These are phyloP conservation scores for Bovichtus variegatus DNA, from an alignment of 2,797 vertebrate species.

Conservation along the genomic window DNA sequence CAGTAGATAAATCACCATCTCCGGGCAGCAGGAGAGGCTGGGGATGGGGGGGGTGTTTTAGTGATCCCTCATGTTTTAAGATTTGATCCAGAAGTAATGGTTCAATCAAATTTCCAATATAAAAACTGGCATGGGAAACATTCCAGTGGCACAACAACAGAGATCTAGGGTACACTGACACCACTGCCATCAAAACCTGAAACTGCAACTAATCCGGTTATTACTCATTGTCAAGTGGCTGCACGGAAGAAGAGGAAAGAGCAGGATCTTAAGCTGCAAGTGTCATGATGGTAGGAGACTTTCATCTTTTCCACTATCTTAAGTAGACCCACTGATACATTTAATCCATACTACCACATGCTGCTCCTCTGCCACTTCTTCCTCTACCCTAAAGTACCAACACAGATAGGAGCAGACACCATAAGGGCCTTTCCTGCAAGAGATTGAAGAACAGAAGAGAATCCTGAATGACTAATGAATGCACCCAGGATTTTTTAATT, in stretches of 20 bases:
- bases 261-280: slow-evolving; percentile 37
- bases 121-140: slow-evolving; percentile 15
- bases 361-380: slow-evolving; percentile 42
- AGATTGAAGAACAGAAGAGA: slow-evolving; percentile 3
- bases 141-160: slow-evolving; percentile 11
- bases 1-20: slow-evolving; percentile 54
- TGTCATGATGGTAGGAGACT: slow-evolving; percentile 45
- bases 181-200: not conserved
- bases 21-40: slow-evolving; percentile 3
- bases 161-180: slow-evolving; percentile 32
- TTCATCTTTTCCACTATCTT: slow-evolving; percentile 60
- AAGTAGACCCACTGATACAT: slow-evolving; percentile 60
- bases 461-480: slow-evolving; percentile 43
- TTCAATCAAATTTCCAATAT: slow-evolving; percentile 19
- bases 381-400: slow-evolving; percentile 51
- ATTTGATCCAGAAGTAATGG: slow-evolving; percentile 26
- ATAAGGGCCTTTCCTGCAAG: slow-evolving; percentile 40
- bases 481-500: slow-evolving; percentile 16
- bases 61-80: slow-evolving; percentile 38
- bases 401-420: slow-evolving; percentile 62
- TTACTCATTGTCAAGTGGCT: slow-evolving; percentile 34
- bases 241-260: slow-evolving; percentile 31
- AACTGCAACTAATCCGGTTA: slow-evolving; percentile 31
- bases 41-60: slow-evolving; percentile 4
- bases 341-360: slow-evolving; percentile 62